Conservation (phyloP, 2,888 invertebrate genomes). For the Thymelicus sylvestris region DNA sequence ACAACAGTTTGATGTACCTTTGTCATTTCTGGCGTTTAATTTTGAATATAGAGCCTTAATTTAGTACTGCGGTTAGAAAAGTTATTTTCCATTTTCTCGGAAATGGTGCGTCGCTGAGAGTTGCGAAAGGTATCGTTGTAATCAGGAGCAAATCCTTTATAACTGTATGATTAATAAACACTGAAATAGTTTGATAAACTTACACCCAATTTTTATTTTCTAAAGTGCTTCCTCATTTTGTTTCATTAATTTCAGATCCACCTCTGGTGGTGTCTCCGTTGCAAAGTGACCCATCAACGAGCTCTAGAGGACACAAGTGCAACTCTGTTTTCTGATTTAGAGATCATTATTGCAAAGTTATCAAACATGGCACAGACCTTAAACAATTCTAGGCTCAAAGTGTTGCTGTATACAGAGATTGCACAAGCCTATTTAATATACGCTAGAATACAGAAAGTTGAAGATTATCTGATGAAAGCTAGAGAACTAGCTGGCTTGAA, state of each 20-base stretch:
- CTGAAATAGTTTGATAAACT: no score
- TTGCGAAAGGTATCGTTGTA: no score
- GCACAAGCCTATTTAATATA: conserved; percentile 90
- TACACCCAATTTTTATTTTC: no score
- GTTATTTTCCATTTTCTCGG: no score
- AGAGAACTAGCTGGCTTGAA: conserved; percentile 87
- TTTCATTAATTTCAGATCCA: conserved; percentile 56
- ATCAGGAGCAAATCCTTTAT: no score
- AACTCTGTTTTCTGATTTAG: conserved; percentile 85
- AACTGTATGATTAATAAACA: no score
- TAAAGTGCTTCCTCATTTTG: no score
- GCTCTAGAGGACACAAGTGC: conserved; percentile 90
- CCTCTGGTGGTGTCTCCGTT: conserved; percentile 91
- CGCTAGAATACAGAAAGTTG: conserved; percentile 88
- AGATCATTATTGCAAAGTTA: conserved; percentile 75
- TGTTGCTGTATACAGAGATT: conserved; percentile 77
- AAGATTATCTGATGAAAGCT: conserved; percentile 87
- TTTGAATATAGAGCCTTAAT: no score
- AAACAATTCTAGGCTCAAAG: conserved; percentile 65
- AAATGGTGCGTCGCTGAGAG: no score
- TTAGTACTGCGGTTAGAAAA: no score
- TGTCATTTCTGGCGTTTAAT: no score
- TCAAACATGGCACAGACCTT: conserved; percentile 67
- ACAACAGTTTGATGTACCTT: no score
- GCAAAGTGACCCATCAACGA: conserved; percentile 89